These are phyloP conservation scores for Butorides virescens DNA, from an alignment of 2,113 vertebrate species.

Conservation along the genomic window DNA sequence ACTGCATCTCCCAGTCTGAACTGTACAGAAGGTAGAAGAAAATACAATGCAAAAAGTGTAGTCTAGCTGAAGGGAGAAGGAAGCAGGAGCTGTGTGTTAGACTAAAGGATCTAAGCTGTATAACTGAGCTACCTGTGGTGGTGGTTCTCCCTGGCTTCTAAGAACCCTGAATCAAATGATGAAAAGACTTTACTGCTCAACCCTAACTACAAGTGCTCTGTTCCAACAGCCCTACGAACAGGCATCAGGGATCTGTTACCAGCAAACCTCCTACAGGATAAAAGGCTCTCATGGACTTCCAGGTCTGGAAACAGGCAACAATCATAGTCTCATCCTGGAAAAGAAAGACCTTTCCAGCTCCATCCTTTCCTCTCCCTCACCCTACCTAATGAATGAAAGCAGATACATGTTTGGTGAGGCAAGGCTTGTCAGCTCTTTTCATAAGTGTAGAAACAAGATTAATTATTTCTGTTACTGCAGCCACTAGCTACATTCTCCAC, in stretches of 20 bases:
- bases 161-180: not conserved
- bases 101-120: not conserved
- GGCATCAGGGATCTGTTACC: not conserved
- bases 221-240: not conserved
- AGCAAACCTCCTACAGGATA: not conserved
- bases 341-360: not conserved
- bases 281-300: not conserved
- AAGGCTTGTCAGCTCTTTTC: not conserved
- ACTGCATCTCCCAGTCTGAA: not conserved
- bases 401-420: not conserved
- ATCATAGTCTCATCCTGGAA: not conserved
- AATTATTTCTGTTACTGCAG: not conserved
- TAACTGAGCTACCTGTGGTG: not conserved
- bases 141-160: not conserved
- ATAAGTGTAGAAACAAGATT: not conserved
- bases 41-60: not conserved
- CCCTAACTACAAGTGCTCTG: not conserved
- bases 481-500: not conserved
- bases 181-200: not conserved
- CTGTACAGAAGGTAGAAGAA: not conserved
- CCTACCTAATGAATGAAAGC: not conserved
- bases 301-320: not conserved
- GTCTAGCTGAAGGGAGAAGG: not conserved
- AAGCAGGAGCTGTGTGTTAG: not conserved
- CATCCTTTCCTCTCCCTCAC: not conserved